These are phyloP conservation scores for Pseudotriccus pelzelni DNA, from an alignment of 2,797 vertebrate species.

Conservation along the genomic window DNA sequence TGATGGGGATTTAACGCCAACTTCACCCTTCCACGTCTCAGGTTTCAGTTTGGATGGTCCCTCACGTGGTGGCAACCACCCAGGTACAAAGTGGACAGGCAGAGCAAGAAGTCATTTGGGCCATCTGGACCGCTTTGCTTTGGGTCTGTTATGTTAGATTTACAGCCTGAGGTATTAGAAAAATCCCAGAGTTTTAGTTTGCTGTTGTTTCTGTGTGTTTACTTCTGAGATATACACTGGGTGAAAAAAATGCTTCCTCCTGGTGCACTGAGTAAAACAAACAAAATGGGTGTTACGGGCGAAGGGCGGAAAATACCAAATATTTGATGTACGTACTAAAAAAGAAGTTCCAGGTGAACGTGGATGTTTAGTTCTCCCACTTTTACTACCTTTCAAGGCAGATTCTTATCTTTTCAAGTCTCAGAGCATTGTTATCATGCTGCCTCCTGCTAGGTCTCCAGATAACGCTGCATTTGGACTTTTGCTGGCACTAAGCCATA, in stretches of 20 bases:
- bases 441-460: neutral
- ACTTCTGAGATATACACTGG: neutral
- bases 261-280: neutral
- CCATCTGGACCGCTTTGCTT: neutral
- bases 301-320: neutral
- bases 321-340: neutral
- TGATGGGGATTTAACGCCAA: neutral
- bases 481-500: neutral
- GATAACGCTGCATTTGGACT: neutral
- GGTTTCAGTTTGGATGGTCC: neutral
- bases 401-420: neutral
- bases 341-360: neutral
- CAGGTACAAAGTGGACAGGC: neutral
- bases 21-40: neutral
- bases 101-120: neutral
- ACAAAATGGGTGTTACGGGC: neutral
- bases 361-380: neutral
- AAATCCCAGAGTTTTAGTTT: neutral
- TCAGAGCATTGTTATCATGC: too few species aligned
- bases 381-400: neutral
- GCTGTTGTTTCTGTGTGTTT: neutral
- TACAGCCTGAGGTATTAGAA: neutral
- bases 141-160: neutral
- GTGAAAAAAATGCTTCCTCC: neutral
- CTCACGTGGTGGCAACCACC: neutral